Conservation (phyloP, 2,797 vertebrate species). For the Sebastes umbrosus region DNA sequence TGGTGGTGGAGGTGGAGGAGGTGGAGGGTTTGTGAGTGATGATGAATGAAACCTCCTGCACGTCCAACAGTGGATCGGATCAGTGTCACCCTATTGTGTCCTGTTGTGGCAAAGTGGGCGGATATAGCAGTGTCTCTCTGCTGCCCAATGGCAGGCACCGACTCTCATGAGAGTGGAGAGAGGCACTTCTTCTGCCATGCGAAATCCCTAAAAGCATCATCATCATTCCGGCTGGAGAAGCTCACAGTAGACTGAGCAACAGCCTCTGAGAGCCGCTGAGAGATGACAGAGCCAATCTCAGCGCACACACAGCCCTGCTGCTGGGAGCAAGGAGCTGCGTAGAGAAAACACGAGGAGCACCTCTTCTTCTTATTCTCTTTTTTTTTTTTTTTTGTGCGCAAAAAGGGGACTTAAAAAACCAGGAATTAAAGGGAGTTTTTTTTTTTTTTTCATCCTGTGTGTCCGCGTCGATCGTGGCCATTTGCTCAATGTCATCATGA, state of each 20-base stretch:
- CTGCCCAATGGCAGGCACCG: slow-evolving; percentile 91
- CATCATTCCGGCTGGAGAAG: slow-evolving; percentile 85
- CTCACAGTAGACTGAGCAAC: slow-evolving; percentile 78
- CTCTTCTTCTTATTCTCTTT: slow-evolving; percentile 17
- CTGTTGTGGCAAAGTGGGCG: slow-evolving; percentile 85
- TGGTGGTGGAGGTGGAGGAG: neutral
- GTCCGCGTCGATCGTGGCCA: slow-evolving; percentile 67
- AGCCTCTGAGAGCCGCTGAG: slow-evolving; percentile 83
- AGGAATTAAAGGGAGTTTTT: slow-evolving; percentile 65
- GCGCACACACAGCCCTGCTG: slow-evolving; percentile 80
- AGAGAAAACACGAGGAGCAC: slow-evolving; percentile 71
- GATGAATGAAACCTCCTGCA: slow-evolving; percentile 74
- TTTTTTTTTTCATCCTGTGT: slow-evolving; percentile 35
- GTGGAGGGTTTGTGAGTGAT: neutral
- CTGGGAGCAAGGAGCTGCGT: slow-evolving; percentile 82
- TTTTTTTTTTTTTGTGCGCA: slow-evolving; percentile 61
- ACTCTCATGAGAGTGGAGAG: slow-evolving; percentile 87
- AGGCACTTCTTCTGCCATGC: slow-evolving; percentile 84
- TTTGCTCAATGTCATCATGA: slow-evolving; percentile 91
- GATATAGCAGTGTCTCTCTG: slow-evolving; percentile 84
- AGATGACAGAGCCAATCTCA: slow-evolving; percentile 87
- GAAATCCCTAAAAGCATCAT: slow-evolving; percentile 88
- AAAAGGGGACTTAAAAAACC: slow-evolving; percentile 70
- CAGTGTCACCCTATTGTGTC: slow-evolving; percentile 87
- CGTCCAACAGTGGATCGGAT: slow-evolving; percentile 74